Percentiles rank a stretch among this genome's conserved stretches.
These are phyloP conservation scores for Orthochromis indermauri DNA, from an alignment of 2,113 vertebrate species.

Conservation along the genomic window DNA sequence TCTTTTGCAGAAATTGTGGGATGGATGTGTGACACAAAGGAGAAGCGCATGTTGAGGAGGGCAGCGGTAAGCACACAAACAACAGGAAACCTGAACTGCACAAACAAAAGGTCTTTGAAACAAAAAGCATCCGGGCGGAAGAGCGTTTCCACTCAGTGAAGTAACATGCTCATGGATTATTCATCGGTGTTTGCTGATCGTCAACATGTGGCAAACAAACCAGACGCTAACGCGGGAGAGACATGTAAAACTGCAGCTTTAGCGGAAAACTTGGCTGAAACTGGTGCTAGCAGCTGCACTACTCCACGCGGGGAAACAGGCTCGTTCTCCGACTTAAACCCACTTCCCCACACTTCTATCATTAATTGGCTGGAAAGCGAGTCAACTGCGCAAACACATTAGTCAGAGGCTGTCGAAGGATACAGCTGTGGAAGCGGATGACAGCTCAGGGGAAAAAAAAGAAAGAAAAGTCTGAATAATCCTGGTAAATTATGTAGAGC, in stretches of 20 bases:
- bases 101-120: neutral
- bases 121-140: neutral
- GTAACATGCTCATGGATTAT: constrained; percentile 27
- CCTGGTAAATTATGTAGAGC: neutral
- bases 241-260: neutral
- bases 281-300: constrained; percentile 1
- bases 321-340: neutral
- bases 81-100: neutral
- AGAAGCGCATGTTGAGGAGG: neutral
- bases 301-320: neutral
- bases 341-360: neutral
- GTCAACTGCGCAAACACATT: neutral
- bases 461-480: neutral
- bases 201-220: constrained; percentile 27
- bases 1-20: neutral
- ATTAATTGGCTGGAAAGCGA: constrained; percentile 12
- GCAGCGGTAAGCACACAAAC: neutral
- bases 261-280: neutral
- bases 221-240: neutral
- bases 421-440: neutral
- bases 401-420: neutral
- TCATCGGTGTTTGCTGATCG: neutral
- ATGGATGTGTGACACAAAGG: neutral
- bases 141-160: neutral
- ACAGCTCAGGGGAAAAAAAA: neutral